Evolutionary conservation across 2,113 vertebrate genomes (phyloP), one percentile per base, ranked within the genome.

Genomic region (Paedocypris sp.): DNA sequence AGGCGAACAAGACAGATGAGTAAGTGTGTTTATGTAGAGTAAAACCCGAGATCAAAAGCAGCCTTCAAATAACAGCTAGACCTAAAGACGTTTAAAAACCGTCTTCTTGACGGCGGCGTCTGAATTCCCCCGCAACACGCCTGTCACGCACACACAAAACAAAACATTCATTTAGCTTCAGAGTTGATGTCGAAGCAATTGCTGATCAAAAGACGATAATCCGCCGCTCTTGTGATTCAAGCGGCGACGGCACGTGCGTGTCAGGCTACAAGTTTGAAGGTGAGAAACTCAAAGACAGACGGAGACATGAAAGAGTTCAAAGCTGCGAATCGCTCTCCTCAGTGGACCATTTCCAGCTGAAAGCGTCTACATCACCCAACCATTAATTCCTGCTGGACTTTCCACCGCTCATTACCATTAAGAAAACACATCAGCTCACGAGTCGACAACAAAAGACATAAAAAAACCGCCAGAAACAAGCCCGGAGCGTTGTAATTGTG

Each of bases 401-500:
- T 53, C 76, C 79, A 83, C 76, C 73, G 65, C 48, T 75, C 74
- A 66, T 75, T 58, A 75, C 85, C 84, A 88, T 88, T 86, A 87
- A 82, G 82, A 74, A 87, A 84, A 88, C 74, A 88, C 83, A 85
- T 84, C 77, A 83, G 23, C 67, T 77, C 68, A 76, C 64, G 52
- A 74, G 76, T 76, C 70, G 73, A 76, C 70, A 78, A 73, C 45
- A 68, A 65, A 83, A 62, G 65, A 51, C 61, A 68, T 70, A 73
- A 64, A 49, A 32, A 58, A 62, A n/a, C n/a, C 63, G 60, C 42
- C 36, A 61, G 56, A 71, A 67, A 62, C 57, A 87, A 82, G 84
- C 82, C 76, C 75, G 85, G 82, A 85, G 87, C 83, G 86, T 89
- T 89, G 89, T 89, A 91, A 92, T 88, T 82, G 83, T 87, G 84